Percentiles rank a stretch among this genome's conserved stretches.
These are phyloP conservation scores for Eristalis pertinax DNA, from an alignment of 2,888 invertebrate species.

Conservation along the genomic window DNA sequence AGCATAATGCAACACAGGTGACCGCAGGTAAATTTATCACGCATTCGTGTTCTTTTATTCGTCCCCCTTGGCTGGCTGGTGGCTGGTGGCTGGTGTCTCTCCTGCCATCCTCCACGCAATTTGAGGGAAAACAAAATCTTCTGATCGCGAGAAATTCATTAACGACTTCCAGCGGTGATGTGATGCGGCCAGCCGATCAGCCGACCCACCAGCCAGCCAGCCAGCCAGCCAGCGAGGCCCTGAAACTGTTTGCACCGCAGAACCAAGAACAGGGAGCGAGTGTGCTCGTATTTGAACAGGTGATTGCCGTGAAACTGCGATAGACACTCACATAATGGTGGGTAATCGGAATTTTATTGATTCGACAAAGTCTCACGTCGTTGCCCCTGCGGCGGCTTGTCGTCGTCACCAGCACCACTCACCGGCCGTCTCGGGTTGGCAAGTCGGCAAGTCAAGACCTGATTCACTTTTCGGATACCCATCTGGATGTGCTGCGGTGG, in stretches of 20 bases:
- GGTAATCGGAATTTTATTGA: conserved; percentile 70
- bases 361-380: conserved; percentile 46
- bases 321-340: conserved; percentile 50
- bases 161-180: conserved; percentile 52
- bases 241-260: conserved; percentile 50
- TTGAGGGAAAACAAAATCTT: conserved; percentile 33
- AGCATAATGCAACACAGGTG: conserved; percentile 54
- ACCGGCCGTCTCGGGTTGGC: conserved; percentile 16
- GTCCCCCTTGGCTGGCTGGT: background rate
- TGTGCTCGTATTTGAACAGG: conserved; percentile 61
- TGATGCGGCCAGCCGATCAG: background rate
- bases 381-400: background rate
- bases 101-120: conserved; percentile 14
- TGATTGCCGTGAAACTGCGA: conserved; percentile 66
- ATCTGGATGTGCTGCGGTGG: conserved; percentile 40
- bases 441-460: conserved; percentile 39
- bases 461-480: conserved; percentile 62
- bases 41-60: conserved; percentile 31
- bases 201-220: background rate
- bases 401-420: background rate
- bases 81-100: background rate
- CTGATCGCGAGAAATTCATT: conserved; percentile 62
- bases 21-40: conserved; percentile 65
- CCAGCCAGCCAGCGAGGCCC: background rate
- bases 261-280: background rate